Evolutionary conservation across 1,140 invertebrate species (phyloP).

Genomic region (Drosophila tani): DNA sequence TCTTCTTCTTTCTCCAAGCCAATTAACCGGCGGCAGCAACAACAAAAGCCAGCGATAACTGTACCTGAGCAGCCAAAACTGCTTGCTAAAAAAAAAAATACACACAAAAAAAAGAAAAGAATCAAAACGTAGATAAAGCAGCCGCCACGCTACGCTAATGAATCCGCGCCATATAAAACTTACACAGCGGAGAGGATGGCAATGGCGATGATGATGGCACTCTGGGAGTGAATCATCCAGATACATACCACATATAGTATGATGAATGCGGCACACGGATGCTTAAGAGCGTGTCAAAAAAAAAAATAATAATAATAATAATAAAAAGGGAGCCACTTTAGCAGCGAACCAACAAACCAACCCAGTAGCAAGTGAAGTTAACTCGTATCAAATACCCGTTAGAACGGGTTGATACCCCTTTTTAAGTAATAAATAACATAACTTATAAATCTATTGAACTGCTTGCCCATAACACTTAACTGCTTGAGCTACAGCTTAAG

Average conservation of each 20-base stretch:
- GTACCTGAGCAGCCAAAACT: conserved; percentile 27
- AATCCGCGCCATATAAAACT: conserved; percentile 42
- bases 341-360: conserved; percentile 10
- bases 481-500: too few relatives aligned
- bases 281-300: conserved; percentile 26
- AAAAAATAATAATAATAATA: conserved; percentile 13
- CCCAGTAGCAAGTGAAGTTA: conserved; percentile 13
- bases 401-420: conserved; percentile 7
- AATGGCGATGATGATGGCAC: conserved; percentile 10
- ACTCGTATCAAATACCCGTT: not conserved
- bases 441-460: not conserved
- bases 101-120: conserved; percentile 19
- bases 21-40: conserved; percentile 39
- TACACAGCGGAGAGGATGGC: conserved; percentile 16
- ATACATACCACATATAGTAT: conserved; percentile 14
- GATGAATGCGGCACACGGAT: conserved; percentile 26
- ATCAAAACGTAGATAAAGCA: conserved; percentile 36
- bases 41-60: conserved; percentile 27
- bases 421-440: not conserved
- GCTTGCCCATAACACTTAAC: not conserved
- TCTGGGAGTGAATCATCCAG: conserved; percentile 56
- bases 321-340: conserved; percentile 25
- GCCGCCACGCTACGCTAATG: conserved; percentile 57
- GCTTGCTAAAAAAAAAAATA: conserved; percentile 21
- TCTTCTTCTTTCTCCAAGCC: conserved; percentile 33